Conservation (phyloP, 2,797 vertebrate genomes). For the Lithobates sylvaticus region DNA sequence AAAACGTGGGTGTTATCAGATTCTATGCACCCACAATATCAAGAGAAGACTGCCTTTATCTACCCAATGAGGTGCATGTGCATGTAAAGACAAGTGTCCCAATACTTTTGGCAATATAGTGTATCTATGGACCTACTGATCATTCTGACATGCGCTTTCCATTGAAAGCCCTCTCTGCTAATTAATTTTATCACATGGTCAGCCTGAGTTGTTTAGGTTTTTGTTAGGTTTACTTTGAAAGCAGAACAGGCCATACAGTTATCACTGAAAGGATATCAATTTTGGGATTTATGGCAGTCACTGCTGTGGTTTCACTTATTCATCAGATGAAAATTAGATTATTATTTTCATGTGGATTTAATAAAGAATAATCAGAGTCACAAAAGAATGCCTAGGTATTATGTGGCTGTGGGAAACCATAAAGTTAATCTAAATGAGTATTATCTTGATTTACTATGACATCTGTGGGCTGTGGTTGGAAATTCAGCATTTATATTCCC, state of each 20-base stretch:
- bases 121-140: too few relatives aligned
- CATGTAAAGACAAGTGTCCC: too few relatives aligned
- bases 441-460: slow-evolving; percentile 72
- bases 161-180: too few relatives aligned
- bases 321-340: neutral
- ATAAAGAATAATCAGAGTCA: slow-evolving; percentile 15
- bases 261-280: neutral
- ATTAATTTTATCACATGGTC: too few relatives aligned
- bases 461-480: slow-evolving; percentile 72
- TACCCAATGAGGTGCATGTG: too few relatives aligned
- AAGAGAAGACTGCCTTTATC: too few relatives aligned
- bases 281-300: neutral
- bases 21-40: too few relatives aligned
- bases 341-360: slow-evolving; percentile 23
- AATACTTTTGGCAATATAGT: too few relatives aligned
- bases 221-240: neutral
- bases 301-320: neutral
- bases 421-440: neutral
- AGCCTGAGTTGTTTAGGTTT: too few relatives aligned
- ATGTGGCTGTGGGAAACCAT: slow-evolving; percentile 6
- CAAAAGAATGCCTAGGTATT: slow-evolving; percentile 20
- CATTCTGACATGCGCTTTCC: too few relatives aligned
- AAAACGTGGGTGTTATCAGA: too few relatives aligned
- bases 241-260: neutral
- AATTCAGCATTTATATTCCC: slow-evolving; percentile 32